Conservation (phyloP, 2,888 invertebrate genomes). For the Caenorhabditis afra region DNA sequence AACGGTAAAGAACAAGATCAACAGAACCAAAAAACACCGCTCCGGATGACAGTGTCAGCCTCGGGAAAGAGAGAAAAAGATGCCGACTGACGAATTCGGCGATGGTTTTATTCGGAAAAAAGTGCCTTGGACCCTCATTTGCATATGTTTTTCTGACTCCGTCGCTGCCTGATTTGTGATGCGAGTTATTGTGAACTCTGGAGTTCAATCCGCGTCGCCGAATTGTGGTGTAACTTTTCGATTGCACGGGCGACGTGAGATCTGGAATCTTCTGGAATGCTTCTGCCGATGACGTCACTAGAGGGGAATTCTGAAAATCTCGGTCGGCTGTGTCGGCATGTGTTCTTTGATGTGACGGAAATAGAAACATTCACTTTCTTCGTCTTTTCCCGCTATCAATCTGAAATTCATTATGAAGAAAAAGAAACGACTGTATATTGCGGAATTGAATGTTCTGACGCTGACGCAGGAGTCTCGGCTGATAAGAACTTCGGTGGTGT, state of each 20-base stretch:
- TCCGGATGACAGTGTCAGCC: too few species aligned
- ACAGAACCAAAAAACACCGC: not conserved
- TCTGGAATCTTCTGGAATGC: not conserved
- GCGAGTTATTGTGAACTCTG: constrained; percentile 36
- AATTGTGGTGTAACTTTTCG: constrained; percentile 12
- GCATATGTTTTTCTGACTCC: constrained; percentile 31
- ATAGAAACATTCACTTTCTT: too few species aligned
- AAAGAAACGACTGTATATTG: too few species aligned
- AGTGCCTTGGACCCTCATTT: constrained; percentile 24
- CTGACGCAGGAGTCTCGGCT: too few species aligned
- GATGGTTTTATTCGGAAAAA: constrained; percentile 33
- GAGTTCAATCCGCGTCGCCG: constrained; percentile 12
- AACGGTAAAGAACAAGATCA: constrained; percentile 25
- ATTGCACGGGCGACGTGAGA: not conserved
- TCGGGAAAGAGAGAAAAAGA: constrained; percentile 4
- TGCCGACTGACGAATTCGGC: constrained; percentile 7
- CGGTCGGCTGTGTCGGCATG: too few species aligned
- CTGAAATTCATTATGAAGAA: too few species aligned
- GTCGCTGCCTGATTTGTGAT: constrained; percentile 42
- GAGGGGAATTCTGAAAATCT: too few species aligned
- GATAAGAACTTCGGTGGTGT: too few species aligned
- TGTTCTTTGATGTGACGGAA: not conserved
- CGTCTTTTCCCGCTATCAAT: too few species aligned
- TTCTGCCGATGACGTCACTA: not conserved
- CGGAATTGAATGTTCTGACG: too few species aligned